Evolutionary conservation across 1,140 invertebrate genomes (phyloP), one percentile per base, ranked within the genome.

Genomic region (Notospermus geniculatus): DNA sequence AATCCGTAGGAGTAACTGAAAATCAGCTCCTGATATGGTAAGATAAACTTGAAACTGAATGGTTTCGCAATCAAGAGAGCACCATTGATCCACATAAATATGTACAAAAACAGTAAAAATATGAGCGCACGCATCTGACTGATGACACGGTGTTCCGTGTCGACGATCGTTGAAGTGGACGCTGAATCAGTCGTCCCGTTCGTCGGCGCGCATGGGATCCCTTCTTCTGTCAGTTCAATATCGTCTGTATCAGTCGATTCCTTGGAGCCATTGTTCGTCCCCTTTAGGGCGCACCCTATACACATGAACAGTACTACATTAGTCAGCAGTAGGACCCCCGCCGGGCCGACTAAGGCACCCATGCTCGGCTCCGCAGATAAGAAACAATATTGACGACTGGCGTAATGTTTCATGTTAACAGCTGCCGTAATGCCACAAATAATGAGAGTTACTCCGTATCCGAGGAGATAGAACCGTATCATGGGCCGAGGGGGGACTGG

Each of bases 401-500:
- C 58, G 71, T 95, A 95, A 71, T 93, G 89, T 36, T 88, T 86
- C 60, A 93, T 82, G 75, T 93, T 93, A 1, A 95, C 91, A 7
- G 93, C 92, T 0, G 90, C 91, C 11, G 90, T 92, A 66, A 95
- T 92, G 13, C 92, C 93, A 74, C 91, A 93, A 0, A 95, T 88
- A 36, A 95, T 92, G 43, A 92, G 78, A 1, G 89, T 88, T 39
- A 95, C 90, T 13, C 92, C 93, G 90, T 91, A 95, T 0, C 92
- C 92, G 1, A 93, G 89, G n/a, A 95, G 81, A 76, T 95, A 95
- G 54, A 94, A 85, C 0, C 91, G 89, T 19, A 94, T 77, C 19
- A 94, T 87, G 0, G 92, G 91, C 75, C 93, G 91, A 22, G 82
- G 78, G 30, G 83, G 82, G 64, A 88, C 85, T 1, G 77, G 77